phyloP scores from a whole-genome alignment of 2,113 vertebrate species.

The Glaucomys volans region DNA sequence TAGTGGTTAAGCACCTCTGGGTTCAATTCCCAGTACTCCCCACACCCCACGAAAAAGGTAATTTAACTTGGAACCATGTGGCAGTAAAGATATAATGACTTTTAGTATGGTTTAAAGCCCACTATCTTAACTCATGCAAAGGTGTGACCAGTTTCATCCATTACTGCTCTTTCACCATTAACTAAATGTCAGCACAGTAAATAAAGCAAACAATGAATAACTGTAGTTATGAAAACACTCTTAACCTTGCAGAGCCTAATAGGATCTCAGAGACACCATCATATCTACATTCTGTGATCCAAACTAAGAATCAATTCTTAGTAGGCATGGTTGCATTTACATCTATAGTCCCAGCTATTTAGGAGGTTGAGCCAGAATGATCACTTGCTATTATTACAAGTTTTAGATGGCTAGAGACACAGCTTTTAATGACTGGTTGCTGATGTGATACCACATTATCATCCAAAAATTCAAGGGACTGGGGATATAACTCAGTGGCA shows the following conservation, averaged over 20 bases:
- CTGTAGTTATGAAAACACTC: not conserved
- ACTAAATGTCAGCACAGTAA: not conserved
- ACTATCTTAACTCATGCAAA: not conserved
- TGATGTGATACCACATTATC: not conserved
- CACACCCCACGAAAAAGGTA: not conserved
- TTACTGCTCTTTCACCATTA: conserved; percentile 1
- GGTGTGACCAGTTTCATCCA: not conserved
- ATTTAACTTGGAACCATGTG: conserved; percentile 33
- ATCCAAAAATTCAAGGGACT: conserved; percentile 8
- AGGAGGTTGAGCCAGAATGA: not conserved
- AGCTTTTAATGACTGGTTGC: not conserved
- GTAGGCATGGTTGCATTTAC: not conserved
- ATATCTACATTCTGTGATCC: not conserved
- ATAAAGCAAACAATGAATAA: conserved; percentile 29
- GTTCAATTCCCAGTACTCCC: too few relatives aligned
- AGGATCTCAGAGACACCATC: not conserved
- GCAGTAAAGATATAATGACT: not conserved
- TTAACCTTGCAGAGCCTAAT: not conserved
- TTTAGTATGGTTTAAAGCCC: not conserved
- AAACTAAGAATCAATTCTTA: conserved; percentile 19
- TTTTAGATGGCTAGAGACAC: not conserved
- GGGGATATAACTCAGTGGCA: not conserved
- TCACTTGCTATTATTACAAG: not conserved
- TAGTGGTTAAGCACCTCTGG: too few relatives aligned
- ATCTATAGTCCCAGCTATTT: not conserved